A percentile compares a stretch with the other conserved stretches of the same genome.
Conservation (phyloP, 2,113 vertebrate species). For the Pseudorasbora parva region DNA sequence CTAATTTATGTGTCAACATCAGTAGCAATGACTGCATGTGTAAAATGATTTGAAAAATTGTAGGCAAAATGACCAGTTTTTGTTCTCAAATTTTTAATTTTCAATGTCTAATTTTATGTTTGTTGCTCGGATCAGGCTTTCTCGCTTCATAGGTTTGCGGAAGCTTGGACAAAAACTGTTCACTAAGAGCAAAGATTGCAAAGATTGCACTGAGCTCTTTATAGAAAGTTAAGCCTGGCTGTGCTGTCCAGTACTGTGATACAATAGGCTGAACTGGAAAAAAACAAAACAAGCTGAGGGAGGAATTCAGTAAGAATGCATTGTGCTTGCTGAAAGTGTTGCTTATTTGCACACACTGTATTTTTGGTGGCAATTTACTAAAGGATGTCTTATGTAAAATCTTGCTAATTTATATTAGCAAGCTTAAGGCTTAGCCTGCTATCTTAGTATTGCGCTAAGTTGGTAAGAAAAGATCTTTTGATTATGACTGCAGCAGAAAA, state of each 20-base stretch:
- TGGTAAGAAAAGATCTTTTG: not conserved
- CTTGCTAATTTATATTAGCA: not conserved
- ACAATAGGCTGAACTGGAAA: not conserved
- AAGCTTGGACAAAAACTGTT: not conserved
- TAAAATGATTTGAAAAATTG: not conserved
- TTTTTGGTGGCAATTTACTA: not conserved
- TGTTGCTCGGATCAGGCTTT: not conserved
- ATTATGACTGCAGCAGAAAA: not conserved
- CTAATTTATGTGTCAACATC: not conserved
- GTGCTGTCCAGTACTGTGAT: not conserved
- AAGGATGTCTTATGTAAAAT: not conserved
- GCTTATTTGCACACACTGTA: not conserved
- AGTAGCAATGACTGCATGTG: not conserved
- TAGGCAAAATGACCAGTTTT: not conserved
- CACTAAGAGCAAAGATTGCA: not conserved
- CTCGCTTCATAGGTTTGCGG: not conserved
- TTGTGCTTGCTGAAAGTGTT: not conserved
- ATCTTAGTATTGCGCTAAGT: not conserved
- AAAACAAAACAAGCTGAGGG: not conserved
- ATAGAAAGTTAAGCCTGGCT: conserved; percentile 9
- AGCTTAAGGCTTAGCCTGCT: not conserved
- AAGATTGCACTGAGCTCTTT: not conserved
- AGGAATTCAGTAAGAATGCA: not conserved
- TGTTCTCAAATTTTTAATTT: not conserved
- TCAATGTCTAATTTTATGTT: not conserved